Evolutionary conservation across 1,140 invertebrate genomes (phyloP).

Genomic region (Drosophila prosaltans): DNA sequence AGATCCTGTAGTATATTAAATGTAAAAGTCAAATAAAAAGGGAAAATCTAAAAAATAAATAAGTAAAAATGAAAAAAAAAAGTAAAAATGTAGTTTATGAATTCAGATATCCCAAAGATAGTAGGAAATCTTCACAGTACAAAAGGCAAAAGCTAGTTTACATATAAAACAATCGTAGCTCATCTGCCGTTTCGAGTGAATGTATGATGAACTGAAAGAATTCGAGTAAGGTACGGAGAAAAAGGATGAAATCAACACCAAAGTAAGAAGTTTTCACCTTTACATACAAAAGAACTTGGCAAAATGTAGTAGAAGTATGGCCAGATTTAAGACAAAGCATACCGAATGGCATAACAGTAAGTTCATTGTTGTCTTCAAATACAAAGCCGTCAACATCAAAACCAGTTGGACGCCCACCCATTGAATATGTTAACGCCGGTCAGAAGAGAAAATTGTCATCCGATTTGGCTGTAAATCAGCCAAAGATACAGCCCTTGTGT

Average conservation of each 20-base stretch:
- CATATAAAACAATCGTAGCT: constrained; percentile 29
- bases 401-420: constrained; percentile 11
- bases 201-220: neutral
- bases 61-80: too few species aligned
- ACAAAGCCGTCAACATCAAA: constrained; percentile 18
- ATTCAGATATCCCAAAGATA: too few species aligned
- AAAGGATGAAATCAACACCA: constrained; percentile 7
- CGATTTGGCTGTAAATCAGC: constrained; percentile 4
- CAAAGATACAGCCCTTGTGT: constrained; percentile 7
- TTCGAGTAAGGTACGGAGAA: neutral
- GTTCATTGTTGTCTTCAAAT: constrained; percentile 14
- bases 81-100: too few species aligned
- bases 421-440: constrained; percentile 14
- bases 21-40: too few species aligned
- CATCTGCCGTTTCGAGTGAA: constrained; percentile 17
- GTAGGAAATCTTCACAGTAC: too few species aligned
- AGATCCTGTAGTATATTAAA: too few species aligned
- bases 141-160: too few species aligned
- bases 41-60: too few species aligned
- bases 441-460: constrained; percentile 7
- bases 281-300: neutral
- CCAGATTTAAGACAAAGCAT: too few species aligned
- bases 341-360: constrained; percentile 21
- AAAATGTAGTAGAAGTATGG: neutral
- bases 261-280: constrained; percentile 11